These are phyloP conservation scores for Strix aluco DNA, from an alignment of 2,113 vertebrate species.

Conservation along the genomic window DNA sequence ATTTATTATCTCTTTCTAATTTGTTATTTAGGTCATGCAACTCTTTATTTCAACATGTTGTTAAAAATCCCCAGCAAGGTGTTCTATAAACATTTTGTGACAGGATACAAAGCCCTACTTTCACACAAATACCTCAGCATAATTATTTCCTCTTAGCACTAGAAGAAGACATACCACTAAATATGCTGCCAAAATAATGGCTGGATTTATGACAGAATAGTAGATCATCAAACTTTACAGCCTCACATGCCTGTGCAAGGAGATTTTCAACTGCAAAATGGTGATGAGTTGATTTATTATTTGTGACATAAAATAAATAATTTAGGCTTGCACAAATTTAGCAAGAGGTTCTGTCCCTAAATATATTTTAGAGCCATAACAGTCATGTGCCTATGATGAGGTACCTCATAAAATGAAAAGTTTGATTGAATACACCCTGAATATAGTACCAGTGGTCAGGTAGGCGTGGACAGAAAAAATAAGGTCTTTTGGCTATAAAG, in stretches of 20 bases:
- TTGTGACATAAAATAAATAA: slow-evolving; percentile 61
- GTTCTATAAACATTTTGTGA: not conserved
- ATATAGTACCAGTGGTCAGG: not conserved
- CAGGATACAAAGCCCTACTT: not conserved
- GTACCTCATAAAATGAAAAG: slow-evolving; percentile 3
- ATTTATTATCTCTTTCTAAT: not conserved
- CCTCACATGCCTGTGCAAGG: not conserved
- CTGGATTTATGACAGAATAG: not conserved
- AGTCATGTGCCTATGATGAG: not conserved
- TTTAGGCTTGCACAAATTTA: slow-evolving; percentile 46
- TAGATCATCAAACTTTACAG: slow-evolving; percentile 24
- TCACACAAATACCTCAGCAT: not conserved
- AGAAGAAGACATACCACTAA: not conserved
- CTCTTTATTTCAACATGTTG: not conserved
- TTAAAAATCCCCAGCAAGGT: not conserved
- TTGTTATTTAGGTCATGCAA: not conserved
- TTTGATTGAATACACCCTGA: not conserved
- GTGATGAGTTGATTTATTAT: slow-evolving; percentile 57
- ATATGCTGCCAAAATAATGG: not conserved
- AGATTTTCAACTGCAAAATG: slow-evolving; percentile 4
- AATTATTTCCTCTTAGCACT: not conserved
- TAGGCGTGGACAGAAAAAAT: not conserved
- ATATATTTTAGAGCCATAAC: slow-evolving; percentile 32
- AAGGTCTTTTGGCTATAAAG: not conserved
- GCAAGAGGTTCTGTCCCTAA: slow-evolving; percentile 47